Evolutionary conservation across 2,888 invertebrate species (phyloP).

Genomic region (Parthenolecanium corni): DNA sequence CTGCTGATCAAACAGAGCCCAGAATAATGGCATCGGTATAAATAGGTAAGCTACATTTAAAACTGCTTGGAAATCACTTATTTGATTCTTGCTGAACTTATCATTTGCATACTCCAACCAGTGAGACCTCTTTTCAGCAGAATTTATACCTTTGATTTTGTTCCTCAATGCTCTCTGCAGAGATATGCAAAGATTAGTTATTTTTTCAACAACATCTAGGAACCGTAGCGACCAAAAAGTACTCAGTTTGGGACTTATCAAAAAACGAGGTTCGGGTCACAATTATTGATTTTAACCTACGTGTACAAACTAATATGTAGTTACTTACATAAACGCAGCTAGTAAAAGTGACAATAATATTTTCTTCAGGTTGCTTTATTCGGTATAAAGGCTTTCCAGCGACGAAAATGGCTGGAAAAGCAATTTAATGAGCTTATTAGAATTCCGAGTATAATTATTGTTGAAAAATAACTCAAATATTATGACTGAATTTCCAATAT

Average conservation of each 20-base stretch:
- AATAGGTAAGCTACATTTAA: slow-evolving; percentile 57
- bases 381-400: slow-evolving; percentile 54
- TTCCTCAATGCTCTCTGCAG: slow-evolving; percentile 28
- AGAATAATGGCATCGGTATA: slow-evolving; percentile 66
- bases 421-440: too few species aligned
- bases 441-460: neutral
- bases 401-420: slow-evolving; percentile 61
- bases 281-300: neutral
- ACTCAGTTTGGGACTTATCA: neutral
- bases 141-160: neutral
- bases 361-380: slow-evolving; percentile 55
- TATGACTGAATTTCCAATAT: neutral
- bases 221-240: too few species aligned
- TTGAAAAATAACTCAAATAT: too few species aligned
- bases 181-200: too few species aligned
- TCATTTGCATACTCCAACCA: slow-evolving; percentile 87
- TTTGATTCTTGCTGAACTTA: slow-evolving; percentile 20
- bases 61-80: slow-evolving; percentile 53
- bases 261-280: neutral
- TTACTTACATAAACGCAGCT: slow-evolving; percentile 56
- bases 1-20: slow-evolving; percentile 77
- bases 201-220: too few species aligned
- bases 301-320: neutral
- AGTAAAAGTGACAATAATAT: slow-evolving; percentile 57
- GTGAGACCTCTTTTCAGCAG: slow-evolving; percentile 12